Conservation (phyloP, 2,888 invertebrate species). For the Spisula solida region DNA sequence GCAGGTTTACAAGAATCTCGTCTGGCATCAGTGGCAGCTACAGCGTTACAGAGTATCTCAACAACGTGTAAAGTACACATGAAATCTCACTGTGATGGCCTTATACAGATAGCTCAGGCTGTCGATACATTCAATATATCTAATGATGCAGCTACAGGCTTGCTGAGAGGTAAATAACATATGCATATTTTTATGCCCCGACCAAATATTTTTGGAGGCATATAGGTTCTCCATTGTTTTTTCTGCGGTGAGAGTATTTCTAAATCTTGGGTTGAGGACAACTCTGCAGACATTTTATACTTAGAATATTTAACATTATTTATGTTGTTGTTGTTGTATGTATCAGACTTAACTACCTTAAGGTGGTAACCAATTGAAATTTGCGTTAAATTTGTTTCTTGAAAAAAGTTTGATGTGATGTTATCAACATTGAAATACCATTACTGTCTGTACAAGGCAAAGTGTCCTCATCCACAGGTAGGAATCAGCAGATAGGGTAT, state of each 20-base stretch:
- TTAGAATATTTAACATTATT: no score
- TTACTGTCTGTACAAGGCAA: no score
- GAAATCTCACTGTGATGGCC: conserved; percentile 92
- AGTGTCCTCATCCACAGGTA: no score
- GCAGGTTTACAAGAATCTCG: conserved; percentile 87
- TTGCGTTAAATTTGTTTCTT: no score
- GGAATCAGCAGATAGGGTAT: no score
- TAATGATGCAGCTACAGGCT: conserved; percentile 85
- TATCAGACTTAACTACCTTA: no score
- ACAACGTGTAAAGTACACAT: conserved; percentile 94
- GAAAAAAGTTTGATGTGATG: no score
- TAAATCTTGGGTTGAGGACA: no score
- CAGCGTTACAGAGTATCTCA: conserved; percentile 95
- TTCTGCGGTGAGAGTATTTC: neutral
- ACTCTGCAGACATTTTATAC: no score
- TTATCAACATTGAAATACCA: no score
- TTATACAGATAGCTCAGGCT: conserved; percentile 89
- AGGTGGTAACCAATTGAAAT: no score
- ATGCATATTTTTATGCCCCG: neutral
- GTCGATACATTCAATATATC: conserved; percentile 86
- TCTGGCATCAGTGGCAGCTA: conserved; percentile 91
- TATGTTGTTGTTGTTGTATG: no score
- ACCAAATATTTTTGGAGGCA: neutral
- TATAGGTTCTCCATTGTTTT: neutral
- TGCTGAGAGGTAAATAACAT: conserved; percentile 85